Base-by-base conservation (phyloP, 2,888 invertebrate species). In the Megamerina dolium region DNA sequence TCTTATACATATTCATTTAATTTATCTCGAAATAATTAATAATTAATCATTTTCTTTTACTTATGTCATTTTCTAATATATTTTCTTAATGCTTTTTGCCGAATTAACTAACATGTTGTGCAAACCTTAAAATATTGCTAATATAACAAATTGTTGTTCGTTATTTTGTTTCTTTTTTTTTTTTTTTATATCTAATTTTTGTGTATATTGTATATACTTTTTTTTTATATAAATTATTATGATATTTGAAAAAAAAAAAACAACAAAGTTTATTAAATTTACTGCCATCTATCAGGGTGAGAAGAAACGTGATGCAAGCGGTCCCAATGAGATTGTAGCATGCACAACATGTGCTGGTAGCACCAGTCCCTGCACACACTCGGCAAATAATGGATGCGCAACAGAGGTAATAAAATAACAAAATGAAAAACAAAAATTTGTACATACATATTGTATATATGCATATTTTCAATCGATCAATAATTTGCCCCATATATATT, bases 381-480 rank as follows among this genome's bases (percentile, higher is more conserved):
- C 88, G 44, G 81, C 86, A 45, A 89, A 87, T 68, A 90, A 90
- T 67, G 88, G 89, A 63, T 88, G 89, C 64, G 87, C 87, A 45
- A 77, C 87, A 53, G 88, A 89, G 85, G 88, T 87, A 79, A 75
- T 43, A 41, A 27, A 9, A 33, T 31, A 10, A 19, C 20, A 4
- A 19, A 14, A 19, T 12, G 18, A 4, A 38, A 14, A 26, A 10
- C 26, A 18, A 43, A 29, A 30, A 29, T n/a, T n/a, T 13, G 30
- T 40, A 44, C n/a, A n/a, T n/a, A n/a, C n/a, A n/a, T n/a, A n/a
- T n/a, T n/a, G n/a, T n/a, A n/a, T n/a, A n/a, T n/a, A 12, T 44
- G 21, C 30, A 44, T 35, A 21, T 35, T 30, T n/a, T 9, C n/a
- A 26, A 38, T 17, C 29, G 19, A n/a, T n/a, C n/a, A n/a, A n/a